A percentile compares a stretch with the other conserved stretches of the same genome.
These are phyloP conservation scores for Rhyacophila evoluta DNA, from an alignment of 2,888 invertebrate species.

Conservation along the genomic window DNA sequence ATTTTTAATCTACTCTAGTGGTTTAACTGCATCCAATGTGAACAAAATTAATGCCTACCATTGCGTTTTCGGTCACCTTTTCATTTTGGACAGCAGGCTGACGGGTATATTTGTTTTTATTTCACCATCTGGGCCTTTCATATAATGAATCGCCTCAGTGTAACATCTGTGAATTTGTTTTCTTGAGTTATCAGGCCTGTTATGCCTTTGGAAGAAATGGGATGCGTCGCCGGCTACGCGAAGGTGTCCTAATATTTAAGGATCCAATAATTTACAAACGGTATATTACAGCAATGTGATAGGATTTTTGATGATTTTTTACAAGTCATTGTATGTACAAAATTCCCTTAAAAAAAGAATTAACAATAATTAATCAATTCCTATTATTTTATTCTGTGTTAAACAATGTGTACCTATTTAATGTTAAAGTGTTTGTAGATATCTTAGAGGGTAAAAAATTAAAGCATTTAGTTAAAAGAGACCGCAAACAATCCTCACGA, in stretches of 20 bases:
- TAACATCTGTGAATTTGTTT: not conserved
- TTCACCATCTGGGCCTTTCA: too few species aligned
- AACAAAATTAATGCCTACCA: slow-evolving; percentile 43
- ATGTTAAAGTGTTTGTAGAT: slow-evolving; percentile 60
- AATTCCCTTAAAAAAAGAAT: slow-evolving; percentile 57
- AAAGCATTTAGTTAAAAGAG: slow-evolving; percentile 48
- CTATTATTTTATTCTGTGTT: slow-evolving; percentile 66
- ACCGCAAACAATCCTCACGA: slow-evolving; percentile 53
- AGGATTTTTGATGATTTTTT: slow-evolving; percentile 77
- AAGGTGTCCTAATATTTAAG: slow-evolving; percentile 49
- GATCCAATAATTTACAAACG: slow-evolving; percentile 53
- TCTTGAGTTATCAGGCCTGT: not conserved
- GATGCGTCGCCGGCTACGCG: slow-evolving; percentile 38
- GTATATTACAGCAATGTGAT: slow-evolving; percentile 67
- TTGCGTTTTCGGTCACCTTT: not conserved
- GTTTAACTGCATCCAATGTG: slow-evolving; percentile 41
- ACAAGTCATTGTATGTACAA: slow-evolving; percentile 70
- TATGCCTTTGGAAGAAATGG: not conserved
- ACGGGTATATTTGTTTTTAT: too few species aligned
- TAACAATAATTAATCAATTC: slow-evolving; percentile 59
- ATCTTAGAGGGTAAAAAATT: slow-evolving; percentile 52
- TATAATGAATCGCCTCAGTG: too few species aligned
- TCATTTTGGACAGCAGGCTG: not conserved
- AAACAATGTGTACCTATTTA: slow-evolving; percentile 57
- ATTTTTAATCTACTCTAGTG: slow-evolving; percentile 41